Evolutionary conservation across 2,888 invertebrate genomes (phyloP), one percentile per base, ranked within the genome.

Genomic region (Uropetala carovei): DNA sequence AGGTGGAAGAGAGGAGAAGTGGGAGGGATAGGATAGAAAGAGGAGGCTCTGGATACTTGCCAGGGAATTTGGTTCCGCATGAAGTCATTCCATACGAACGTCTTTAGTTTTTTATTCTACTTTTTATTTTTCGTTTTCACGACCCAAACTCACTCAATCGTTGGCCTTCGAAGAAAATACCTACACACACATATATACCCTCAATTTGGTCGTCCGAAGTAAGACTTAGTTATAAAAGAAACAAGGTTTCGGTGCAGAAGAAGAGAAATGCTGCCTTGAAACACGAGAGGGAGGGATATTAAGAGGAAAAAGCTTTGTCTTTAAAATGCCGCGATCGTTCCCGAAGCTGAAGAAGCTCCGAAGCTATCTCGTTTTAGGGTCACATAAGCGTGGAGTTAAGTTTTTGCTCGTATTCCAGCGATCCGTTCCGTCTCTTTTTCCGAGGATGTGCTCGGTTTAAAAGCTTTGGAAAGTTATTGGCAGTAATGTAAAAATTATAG

Each of bases 1-100:
- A 85, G 30, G 82, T 14, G 89, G 68, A 59, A 84, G 86, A 59
- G 84, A 64, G 64, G 92, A 91, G 92, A 58, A 43, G 81, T 81
- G 58, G 86, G 56, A 22, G 64, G 85, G 58, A 75, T 0, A 14
- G 27, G 75, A 18, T 64, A n/a, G 64, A 64, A 43, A 27, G 83
- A n/a, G 13, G 57, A 59, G 27, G 2, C 89, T 60, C n/a, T 89
- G 89, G 89, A 30, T n/a, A 43, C 30, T 64, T 89, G 89, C 89
- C 89, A 89, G 56, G 43, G 68, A 89, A 89, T 89, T 68, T 18
- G 89, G 89, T 89, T 89, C 89, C 89, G 64, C 89, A 89, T 89
- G 89, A 89, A 89, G 60, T 68, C 64, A 89, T 68, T 64, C 89
- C 89, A 89, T 89, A 89, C 89, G 89, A 89, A 89, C 68, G 64